These are phyloP conservation scores for Brachypterus glaber DNA, from an alignment of 2,888 invertebrate genomes.

Conservation along the genomic window DNA sequence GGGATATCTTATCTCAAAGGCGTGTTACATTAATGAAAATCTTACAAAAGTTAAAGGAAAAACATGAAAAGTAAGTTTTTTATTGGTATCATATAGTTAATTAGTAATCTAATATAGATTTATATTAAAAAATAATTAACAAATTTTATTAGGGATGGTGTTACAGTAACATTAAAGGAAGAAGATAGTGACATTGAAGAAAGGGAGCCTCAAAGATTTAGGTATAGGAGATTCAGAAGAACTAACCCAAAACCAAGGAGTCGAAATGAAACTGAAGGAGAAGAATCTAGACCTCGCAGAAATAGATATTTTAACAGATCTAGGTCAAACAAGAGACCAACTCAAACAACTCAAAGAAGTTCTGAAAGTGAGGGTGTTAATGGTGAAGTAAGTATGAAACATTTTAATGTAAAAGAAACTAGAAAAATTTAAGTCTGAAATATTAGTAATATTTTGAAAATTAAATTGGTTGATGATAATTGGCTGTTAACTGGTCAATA, in stretches of 20 bases:
- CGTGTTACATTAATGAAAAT: conserved; percentile 65
- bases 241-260: conserved; percentile 7
- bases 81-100: conserved; percentile 4
- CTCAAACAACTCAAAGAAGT: too few species aligned
- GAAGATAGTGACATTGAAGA: conserved; percentile 60
- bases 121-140: neutral
- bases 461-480: too few species aligned
- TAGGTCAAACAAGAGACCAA: neutral
- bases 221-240: conserved; percentile 39
- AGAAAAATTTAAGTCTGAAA: too few species aligned
- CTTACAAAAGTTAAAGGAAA: conserved; percentile 57
- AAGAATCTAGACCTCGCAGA: conserved; percentile 1
- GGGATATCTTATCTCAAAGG: conserved; percentile 66
- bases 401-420: too few species aligned
- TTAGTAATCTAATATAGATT: neutral
- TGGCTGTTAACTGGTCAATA: too few species aligned
- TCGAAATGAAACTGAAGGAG: conserved; percentile 8
- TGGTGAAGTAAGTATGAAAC: too few species aligned
- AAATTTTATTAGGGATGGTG: conserved; percentile 44
- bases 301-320: neutral
- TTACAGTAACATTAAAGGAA: conserved; percentile 54
- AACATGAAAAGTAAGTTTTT: conserved; percentile 53
- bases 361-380: too few species aligned
- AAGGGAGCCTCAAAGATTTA: conserved; percentile 41
- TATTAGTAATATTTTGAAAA: too few species aligned